A percentile compares a stretch with the other conserved stretches of the same genome.
Evolutionary conservation across 2,888 invertebrate species (phyloP).

Genomic region (Ophraella communa): DNA sequence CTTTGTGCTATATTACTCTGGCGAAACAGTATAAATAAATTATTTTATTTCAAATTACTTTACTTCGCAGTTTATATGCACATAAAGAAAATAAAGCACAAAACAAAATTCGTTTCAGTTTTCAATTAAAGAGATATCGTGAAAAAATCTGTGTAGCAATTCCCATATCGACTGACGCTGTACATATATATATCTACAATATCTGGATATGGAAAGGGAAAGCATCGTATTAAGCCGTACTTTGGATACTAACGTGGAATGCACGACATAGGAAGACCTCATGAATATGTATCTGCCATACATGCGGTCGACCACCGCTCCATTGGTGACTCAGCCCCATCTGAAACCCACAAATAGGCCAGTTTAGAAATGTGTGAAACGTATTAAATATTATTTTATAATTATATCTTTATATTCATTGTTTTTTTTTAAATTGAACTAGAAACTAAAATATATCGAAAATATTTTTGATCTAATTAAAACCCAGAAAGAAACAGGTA

Average conservation of each 20-base stretch:
- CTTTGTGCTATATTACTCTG: too few relatives aligned
- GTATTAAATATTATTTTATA: too few relatives aligned
- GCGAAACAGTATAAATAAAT: too few relatives aligned
- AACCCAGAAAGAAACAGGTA: too few relatives aligned
- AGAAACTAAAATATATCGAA: too few relatives aligned
- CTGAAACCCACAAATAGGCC: slow-evolving; percentile 49
- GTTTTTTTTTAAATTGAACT: too few relatives aligned
- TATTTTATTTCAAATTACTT: too few relatives aligned
- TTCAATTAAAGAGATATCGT: slow-evolving; percentile 24
- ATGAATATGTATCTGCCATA: slow-evolving; percentile 60
- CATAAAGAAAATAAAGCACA: background rate
- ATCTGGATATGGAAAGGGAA: slow-evolving; percentile 53
- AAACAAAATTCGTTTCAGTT: background rate
- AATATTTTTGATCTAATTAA: too few relatives aligned
- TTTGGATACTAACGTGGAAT: slow-evolving; percentile 38
- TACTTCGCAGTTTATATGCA: too few relatives aligned
- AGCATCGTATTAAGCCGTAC: slow-evolving; percentile 48
- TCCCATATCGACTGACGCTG: slow-evolving; percentile 18
- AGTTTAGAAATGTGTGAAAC: background rate
- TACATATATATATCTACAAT: slow-evolving; percentile 9
- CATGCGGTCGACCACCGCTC: slow-evolving; percentile 46
- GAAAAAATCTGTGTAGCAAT: slow-evolving; percentile 23
- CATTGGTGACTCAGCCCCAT: slow-evolving; percentile 56
- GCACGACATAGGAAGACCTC: slow-evolving; percentile 48
- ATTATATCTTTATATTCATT: too few relatives aligned